Evolutionary conservation across 2,888 invertebrate genomes (phyloP).

Genomic region (Adela reaumurella): DNA sequence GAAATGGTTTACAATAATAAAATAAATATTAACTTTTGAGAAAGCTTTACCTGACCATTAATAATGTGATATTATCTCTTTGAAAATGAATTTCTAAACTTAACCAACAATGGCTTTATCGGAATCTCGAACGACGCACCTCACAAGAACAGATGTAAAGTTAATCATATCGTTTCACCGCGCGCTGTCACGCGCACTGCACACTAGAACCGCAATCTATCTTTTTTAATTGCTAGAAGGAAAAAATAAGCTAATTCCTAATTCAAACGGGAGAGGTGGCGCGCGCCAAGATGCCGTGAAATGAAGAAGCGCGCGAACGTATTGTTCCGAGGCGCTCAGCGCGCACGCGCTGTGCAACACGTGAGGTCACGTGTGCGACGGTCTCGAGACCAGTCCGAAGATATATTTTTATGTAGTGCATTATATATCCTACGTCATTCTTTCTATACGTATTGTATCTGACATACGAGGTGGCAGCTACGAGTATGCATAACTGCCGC

Average conservation of each 20-base stretch:
- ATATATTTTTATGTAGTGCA: too few species aligned
- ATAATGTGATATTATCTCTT: not conserved
- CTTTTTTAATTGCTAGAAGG: constrained; percentile 48
- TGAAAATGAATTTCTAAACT: not conserved
- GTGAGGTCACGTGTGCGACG: too few species aligned
- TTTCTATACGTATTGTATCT: too few species aligned
- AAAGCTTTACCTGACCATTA: not conserved
- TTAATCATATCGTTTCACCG: not conserved
- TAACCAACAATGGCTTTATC: not conserved
- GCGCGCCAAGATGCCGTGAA: constrained; percentile 32
- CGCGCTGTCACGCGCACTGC: constrained; percentile 36
- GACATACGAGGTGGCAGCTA: too few species aligned
- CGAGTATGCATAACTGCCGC: too few species aligned
- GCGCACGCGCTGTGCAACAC: not conserved
- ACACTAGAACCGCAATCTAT: constrained; percentile 51
- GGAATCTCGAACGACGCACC: not conserved
- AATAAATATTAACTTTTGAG: too few species aligned
- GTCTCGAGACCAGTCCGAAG: too few species aligned
- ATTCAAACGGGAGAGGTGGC: constrained; percentile 31
- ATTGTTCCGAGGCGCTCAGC: not conserved
- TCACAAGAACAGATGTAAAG: not conserved
- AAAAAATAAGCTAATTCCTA: constrained; percentile 38
- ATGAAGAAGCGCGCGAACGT: constrained; percentile 19
- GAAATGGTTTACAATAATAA: too few species aligned
- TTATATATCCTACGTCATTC: too few species aligned